Evolutionary conservation across 2,888 invertebrate genomes (phyloP), one percentile per base, ranked within the genome.

Genomic region (Trypoxylon attenuatum): DNA sequence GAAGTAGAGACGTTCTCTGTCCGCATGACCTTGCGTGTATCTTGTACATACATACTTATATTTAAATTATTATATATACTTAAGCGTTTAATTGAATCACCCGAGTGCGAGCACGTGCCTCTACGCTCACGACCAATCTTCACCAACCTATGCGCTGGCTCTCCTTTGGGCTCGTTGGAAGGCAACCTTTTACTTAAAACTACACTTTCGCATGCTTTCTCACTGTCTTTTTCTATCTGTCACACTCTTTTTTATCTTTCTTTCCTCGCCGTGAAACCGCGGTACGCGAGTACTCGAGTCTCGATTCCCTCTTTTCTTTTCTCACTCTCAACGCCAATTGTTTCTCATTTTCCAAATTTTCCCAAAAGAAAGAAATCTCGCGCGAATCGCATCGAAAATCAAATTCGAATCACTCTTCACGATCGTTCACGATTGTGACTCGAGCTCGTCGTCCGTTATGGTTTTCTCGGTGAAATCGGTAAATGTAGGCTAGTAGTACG

Each of bases 401-500:
- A n/a, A n/a, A n/a, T n/a, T n/a, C n/a, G n/a, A n/a, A n/a, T n/a
- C n/a, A n/a, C n/a, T n/a, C n/a, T n/a, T n/a, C n/a, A n/a, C n/a
- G n/a, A n/a, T n/a, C n/a, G n/a, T n/a, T n/a, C n/a, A n/a, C n/a
- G n/a, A n/a, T n/a, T 33, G n/a, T 6, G 29, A 13, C 16, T 38
- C 6, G 8, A 13, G 16, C 13, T 18, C 57, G 38, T 22, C 45
- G 57, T 57, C 58, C 47, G 38, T n/a, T n/a, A n/a, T n/a, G 13
- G 21, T 46, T 52, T 65, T 54, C 61, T 25, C 16, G 19, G 49
- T 55, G 69, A 52, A 15, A n/a, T 29, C 55, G 43, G 66, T 73
- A 75, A n/a, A 63, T 62, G 77, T 82, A 79, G 78, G 80, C 80
- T 73, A 80, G 84, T 84, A 84, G 84, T 83, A 82, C 77, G 78